Evolutionary conservation across 2,888 invertebrate species (phyloP).

Genomic region (Folsomia candida): DNA sequence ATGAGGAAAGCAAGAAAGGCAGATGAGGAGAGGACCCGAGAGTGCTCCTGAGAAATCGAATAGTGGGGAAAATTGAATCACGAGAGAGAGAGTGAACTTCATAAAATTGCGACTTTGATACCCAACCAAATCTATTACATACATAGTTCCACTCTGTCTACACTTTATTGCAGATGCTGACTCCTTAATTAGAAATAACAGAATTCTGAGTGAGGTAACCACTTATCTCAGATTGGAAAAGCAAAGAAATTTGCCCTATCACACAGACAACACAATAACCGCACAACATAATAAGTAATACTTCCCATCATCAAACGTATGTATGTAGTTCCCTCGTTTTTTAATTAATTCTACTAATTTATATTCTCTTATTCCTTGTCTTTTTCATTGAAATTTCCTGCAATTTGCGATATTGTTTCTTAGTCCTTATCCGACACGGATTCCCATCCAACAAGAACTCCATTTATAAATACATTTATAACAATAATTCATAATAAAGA

Average conservation of each 20-base stretch:
- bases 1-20: slow-evolving; percentile 32
- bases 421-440: too few species aligned
- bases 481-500: too few species aligned
- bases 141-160: slow-evolving; percentile 28
- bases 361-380: too few species aligned
- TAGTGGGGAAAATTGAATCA: slow-evolving; percentile 46
- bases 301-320: too few species aligned
- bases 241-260: neutral
- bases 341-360: too few species aligned
- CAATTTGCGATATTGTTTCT: too few species aligned
- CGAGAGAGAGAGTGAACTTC: slow-evolving; percentile 44
- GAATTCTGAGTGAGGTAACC: neutral
- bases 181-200: slow-evolving; percentile 44
- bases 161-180: neutral
- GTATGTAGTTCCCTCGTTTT: too few species aligned
- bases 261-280: too few species aligned
- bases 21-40: slow-evolving; percentile 10
- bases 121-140: slow-evolving; percentile 37
- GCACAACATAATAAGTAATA: too few species aligned
- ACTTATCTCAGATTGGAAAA: neutral
- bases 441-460: too few species aligned
- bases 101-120: slow-evolving; percentile 46
- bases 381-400: neutral
- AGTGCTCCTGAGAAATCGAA: slow-evolving; percentile 35
- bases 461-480: too few species aligned